Evolutionary conservation across 2,113 vertebrate species (phyloP).

Genomic region (Periophthalmus modestus): DNA sequence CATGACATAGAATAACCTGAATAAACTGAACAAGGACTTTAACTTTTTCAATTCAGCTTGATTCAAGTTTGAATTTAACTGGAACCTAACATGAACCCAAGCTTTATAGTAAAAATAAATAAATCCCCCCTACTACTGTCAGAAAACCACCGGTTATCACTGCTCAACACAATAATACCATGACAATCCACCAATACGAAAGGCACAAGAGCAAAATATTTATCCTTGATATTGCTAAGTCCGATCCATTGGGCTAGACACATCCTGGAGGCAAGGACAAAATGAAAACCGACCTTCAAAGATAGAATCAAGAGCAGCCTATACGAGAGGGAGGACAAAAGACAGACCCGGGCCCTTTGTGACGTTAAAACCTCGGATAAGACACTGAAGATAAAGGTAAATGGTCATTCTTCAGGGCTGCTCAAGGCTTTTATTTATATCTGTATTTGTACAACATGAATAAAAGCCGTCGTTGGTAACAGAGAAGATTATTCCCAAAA

Average conservation of each 20-base stretch:
- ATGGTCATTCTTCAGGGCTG: conserved; percentile 16
- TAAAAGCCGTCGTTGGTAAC: background rate
- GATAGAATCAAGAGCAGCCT: conserved; percentile 28
- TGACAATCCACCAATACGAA: conserved; percentile 20
- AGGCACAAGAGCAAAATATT: conserved; percentile 25
- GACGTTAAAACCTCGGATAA: conserved; percentile 16
- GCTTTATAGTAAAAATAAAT: background rate
- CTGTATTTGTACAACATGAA: background rate
- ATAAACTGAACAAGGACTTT: too few species aligned
- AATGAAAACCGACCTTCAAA: conserved; percentile 54
- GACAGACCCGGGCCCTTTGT: conserved; percentile 7
- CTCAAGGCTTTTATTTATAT: background rate
- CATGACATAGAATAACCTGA: too few species aligned
- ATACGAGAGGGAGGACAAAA: conserved; percentile 17
- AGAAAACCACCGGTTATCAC: background rate
- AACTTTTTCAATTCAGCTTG: too few species aligned
- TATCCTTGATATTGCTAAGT: conserved; percentile 8
- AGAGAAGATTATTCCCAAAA: background rate
- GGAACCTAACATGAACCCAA: background rate
- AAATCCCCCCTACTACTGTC: background rate
- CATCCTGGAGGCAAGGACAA: conserved; percentile 40
- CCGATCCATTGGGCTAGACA: conserved; percentile 4
- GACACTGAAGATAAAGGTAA: conserved; percentile 30
- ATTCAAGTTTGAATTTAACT: too few species aligned
- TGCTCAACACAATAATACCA: conserved; percentile 1